A percentile compares a stretch with the other conserved stretches of the same genome.
Evolutionary conservation across 1,140 invertebrate species (phyloP).

Genomic region (Sycobia sp.): DNA sequence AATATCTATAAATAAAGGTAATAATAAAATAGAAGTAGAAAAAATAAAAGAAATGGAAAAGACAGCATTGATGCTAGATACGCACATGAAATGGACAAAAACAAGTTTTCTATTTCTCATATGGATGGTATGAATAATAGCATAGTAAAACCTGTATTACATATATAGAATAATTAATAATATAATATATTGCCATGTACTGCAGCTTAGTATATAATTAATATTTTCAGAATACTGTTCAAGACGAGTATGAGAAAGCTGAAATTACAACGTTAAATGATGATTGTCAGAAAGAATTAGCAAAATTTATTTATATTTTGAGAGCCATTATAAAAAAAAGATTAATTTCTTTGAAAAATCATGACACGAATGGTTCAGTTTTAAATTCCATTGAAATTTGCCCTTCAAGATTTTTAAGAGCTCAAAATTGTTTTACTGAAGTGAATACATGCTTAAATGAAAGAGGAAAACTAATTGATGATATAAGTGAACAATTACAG

Average conservation of each 20-base stretch:
- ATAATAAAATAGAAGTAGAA: constrained; percentile 1
- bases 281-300: constrained; percentile 40
- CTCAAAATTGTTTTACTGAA: constrained; percentile 32
- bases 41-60: constrained; percentile 40
- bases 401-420: constrained; percentile 40
- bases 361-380: neutral
- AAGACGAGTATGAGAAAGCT: constrained; percentile 41
- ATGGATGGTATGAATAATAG: constrained; percentile 48
- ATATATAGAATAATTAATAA: too few species aligned
- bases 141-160: too few species aligned
- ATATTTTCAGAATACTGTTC: constrained; percentile 43
- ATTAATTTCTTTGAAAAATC: constrained; percentile 10
- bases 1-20: constrained; percentile 26
- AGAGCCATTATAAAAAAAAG: constrained; percentile 40
- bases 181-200: neutral
- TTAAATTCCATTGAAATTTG: constrained; percentile 22
- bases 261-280: neutral
- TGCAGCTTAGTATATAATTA: neutral
- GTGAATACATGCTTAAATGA: constrained; percentile 33
- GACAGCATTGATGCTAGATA: constrained; percentile 39
- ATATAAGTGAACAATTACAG: constrained; percentile 30
- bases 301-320: constrained; percentile 44
- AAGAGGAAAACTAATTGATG: constrained; percentile 27
- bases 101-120: constrained; percentile 48
- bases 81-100: constrained; percentile 43